These are phyloP conservation scores for Rhaphigaster nebulosa DNA, from an alignment of 2,888 invertebrate species.

Conservation along the genomic window DNA sequence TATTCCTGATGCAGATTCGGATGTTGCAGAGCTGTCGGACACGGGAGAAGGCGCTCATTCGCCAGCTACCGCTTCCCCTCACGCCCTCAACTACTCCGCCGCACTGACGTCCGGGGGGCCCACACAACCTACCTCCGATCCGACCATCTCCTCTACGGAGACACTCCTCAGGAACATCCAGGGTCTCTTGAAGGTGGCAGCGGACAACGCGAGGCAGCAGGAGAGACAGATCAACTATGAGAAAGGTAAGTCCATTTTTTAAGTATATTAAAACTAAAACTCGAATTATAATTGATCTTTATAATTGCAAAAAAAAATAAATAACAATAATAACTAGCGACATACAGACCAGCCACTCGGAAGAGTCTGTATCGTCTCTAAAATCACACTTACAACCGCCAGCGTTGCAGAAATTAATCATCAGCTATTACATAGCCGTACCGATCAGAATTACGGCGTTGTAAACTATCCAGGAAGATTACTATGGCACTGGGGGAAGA, in stretches of 20 bases:
- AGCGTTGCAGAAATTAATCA: neutral
- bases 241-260: constrained; percentile 83
- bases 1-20: constrained; percentile 15
- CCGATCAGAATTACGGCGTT: constrained; percentile 7
- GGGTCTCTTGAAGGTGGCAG: constrained; percentile 95
- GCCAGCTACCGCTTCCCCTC: constrained; percentile 70
- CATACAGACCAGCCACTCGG: neutral
- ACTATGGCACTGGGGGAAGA: neutral
- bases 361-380: neutral
- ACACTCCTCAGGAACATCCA: constrained; percentile 95
- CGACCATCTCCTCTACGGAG: constrained; percentile 87
- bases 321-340: too few relatives aligned
- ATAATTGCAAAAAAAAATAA: too few relatives aligned
- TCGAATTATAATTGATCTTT: too few relatives aligned
- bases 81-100: constrained; percentile 84
- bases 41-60: constrained; percentile 72
- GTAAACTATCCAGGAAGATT: neutral
- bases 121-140: constrained; percentile 70
- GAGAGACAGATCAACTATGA: constrained; percentile 96
- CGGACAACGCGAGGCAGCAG: constrained; percentile 95
- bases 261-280: too few relatives aligned
- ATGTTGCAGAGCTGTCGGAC: constrained; percentile 80
- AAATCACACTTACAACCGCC: constrained; percentile 12
- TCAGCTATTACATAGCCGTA: neutral
- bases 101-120: constrained; percentile 68